Conservation (phyloP, 1,140 invertebrate genomes). For the Tribolium madens region DNA sequence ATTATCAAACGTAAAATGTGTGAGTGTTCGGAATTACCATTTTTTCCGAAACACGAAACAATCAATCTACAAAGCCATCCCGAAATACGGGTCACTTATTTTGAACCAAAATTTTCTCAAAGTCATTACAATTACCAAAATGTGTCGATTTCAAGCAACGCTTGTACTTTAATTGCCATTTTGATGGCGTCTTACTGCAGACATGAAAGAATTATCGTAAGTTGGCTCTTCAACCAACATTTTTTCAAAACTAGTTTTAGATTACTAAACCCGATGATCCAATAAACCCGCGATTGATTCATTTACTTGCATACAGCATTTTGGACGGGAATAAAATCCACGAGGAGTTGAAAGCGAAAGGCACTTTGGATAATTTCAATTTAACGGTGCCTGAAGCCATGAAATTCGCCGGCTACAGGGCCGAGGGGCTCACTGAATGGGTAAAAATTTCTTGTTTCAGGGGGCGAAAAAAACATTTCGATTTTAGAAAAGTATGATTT, state of each 20-base stretch:
- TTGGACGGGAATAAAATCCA: constrained; percentile 63
- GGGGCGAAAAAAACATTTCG: no score
- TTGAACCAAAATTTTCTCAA: constrained; percentile 62
- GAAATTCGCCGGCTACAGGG: constrained; percentile 55
- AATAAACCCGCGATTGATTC: constrained; percentile 51
- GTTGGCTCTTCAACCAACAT: constrained; percentile 13
- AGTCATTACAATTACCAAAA: constrained; percentile 60
- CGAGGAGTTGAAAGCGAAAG: constrained; percentile 56
- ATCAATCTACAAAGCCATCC: constrained; percentile 52
- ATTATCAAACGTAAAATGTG: constrained; percentile 40
- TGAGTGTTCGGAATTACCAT: constrained; percentile 52
- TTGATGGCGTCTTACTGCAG: constrained; percentile 59
- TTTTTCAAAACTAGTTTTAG: constrained; percentile 34
- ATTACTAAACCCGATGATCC: constrained; percentile 49
- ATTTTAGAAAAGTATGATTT: constrained; percentile 61
- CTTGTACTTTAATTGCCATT: constrained; percentile 63
- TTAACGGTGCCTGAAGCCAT: constrained; percentile 64
- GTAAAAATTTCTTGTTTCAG: constrained; percentile 47
- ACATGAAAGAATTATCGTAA: constrained; percentile 52
- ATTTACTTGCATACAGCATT: constrained; percentile 58
- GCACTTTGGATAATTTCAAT: constrained; percentile 59
- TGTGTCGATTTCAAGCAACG: constrained; percentile 59
- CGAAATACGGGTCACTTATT: constrained; percentile 59
- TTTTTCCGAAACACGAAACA: constrained; percentile 61
- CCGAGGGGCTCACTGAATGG: constrained; percentile 60